phyloP scores from a whole-genome alignment of 2,797 vertebrate genomes.

The Halcyon badia region DNA sequence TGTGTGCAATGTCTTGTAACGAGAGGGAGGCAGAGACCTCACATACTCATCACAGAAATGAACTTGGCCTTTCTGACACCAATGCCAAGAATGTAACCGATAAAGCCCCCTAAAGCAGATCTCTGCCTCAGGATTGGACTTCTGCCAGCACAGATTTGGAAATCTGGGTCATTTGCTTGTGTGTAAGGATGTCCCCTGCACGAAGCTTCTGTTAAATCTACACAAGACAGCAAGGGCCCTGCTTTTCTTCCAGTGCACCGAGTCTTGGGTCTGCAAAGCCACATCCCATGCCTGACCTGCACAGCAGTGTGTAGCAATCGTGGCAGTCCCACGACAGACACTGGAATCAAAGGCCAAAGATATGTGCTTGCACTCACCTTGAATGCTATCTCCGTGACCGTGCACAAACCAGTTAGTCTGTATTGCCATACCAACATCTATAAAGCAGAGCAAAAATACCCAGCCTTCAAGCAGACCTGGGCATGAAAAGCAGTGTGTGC shows the following conservation, averaged over 20 bases:
- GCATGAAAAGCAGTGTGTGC: neutral
- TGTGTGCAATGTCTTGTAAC: neutral
- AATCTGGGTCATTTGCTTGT: neutral
- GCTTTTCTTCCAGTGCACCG: neutral
- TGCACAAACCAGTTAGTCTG: neutral
- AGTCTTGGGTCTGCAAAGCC: neutral
- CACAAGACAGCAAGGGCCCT: neutral
- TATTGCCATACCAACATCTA: neutral
- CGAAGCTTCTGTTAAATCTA: neutral
- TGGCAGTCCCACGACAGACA: neutral
- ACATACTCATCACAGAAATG: neutral
- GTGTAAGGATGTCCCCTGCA: neutral
- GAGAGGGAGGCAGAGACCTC: neutral
- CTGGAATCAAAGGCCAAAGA: neutral
- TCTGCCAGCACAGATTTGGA: neutral
- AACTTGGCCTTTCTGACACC: neutral
- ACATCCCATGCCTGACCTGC: neutral
- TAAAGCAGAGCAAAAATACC: neutral
- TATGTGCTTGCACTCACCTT: neutral
- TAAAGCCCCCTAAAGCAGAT: neutral
- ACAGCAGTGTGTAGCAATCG: rapidly evolving
- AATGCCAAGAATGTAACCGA: neutral
- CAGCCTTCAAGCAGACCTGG: neutral
- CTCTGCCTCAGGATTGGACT: neutral
- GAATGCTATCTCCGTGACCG: neutral